Conservation (phyloP, 2,888 invertebrate species). For the Leptodirus hochenwartii region DNA sequence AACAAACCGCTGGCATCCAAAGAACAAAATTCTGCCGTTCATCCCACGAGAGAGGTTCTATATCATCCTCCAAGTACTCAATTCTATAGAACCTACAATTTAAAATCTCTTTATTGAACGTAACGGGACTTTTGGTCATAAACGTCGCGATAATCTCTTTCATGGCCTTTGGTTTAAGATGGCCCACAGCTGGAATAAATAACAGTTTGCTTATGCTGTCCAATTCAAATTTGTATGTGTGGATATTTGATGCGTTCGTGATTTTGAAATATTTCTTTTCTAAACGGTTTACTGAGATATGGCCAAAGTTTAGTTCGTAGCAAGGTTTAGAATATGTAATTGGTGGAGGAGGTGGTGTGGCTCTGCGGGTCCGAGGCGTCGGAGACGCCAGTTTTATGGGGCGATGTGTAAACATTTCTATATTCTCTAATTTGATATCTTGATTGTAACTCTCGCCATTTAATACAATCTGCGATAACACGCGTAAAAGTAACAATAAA, state of each 20-base stretch:
- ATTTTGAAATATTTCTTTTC: conserved; percentile 26
- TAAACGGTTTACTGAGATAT: conserved; percentile 21
- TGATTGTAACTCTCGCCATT: conserved; percentile 30
- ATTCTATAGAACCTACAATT: conserved; percentile 17
- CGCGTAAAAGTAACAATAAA: too few relatives aligned
- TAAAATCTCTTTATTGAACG: conserved; percentile 17
- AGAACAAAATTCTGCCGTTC: conserved; percentile 24
- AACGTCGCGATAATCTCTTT: conserved; percentile 35
- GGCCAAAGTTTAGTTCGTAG: conserved; percentile 26
- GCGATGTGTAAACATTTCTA: conserved; percentile 13
- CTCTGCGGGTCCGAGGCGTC: too few relatives aligned
- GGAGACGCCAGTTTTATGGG: too few relatives aligned
- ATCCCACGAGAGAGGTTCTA: conserved; percentile 24
- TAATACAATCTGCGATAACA: conserved; percentile 27
- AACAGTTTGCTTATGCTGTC: conserved; percentile 18
- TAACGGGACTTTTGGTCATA: conserved; percentile 25
- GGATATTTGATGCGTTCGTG: conserved; percentile 22
- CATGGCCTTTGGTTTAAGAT: conserved; percentile 24
- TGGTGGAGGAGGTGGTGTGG: too few relatives aligned
- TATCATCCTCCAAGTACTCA: conserved; percentile 15
- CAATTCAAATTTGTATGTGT: conserved; percentile 28
- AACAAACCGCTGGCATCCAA: conserved; percentile 18
- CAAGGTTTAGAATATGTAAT: conserved; percentile 7
- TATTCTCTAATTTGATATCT: conserved; percentile 27
- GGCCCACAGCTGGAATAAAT: conserved; percentile 31